These are phyloP conservation scores for Paraplagusia blochii DNA, from an alignment of 2,113 vertebrate species.

Conservation along the genomic window DNA sequence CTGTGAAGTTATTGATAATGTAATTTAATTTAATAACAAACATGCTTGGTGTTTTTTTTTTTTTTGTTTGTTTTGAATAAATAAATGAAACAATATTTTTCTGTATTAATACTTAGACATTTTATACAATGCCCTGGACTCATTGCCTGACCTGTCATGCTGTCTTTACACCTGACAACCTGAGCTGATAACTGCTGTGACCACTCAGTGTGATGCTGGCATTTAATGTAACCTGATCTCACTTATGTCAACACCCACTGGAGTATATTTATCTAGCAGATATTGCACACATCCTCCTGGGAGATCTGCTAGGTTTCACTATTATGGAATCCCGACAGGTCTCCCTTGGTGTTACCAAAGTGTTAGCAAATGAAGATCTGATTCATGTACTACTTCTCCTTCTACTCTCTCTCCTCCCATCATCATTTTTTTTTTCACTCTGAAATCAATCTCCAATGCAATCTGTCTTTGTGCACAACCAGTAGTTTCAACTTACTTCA, in stretches of 20 bases:
- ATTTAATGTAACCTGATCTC: conserved; percentile 33
- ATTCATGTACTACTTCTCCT: conserved; percentile 42
- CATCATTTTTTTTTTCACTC: conserved; percentile 1
- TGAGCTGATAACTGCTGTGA: conserved; percentile 30
- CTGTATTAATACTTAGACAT: background rate
- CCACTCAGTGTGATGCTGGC: conserved; percentile 41
- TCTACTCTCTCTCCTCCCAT: conserved; percentile 3
- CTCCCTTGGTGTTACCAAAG: conserved; percentile 40
- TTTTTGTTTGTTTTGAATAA: too few relatives aligned
- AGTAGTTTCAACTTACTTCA: conserved; percentile 26
- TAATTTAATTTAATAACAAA: too few relatives aligned
- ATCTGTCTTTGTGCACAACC: conserved; percentile 30
- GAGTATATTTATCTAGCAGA: conserved; percentile 58
- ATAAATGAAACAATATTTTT: background rate
- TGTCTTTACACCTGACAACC: conserved; percentile 43
- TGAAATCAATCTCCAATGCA: conserved; percentile 42
- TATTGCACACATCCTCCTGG: conserved; percentile 24
- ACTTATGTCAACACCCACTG: background rate
- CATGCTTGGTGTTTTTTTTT: too few relatives aligned
- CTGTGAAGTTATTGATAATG: too few relatives aligned
- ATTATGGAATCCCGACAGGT: conserved; percentile 48
- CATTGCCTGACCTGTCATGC: background rate
- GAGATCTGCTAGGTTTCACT: conserved; percentile 34
- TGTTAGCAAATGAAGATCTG: conserved; percentile 61
- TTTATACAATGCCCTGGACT: background rate